Evolutionary conservation across 2,888 invertebrate species (phyloP).

Genomic region (Spodoptera picta): DNA sequence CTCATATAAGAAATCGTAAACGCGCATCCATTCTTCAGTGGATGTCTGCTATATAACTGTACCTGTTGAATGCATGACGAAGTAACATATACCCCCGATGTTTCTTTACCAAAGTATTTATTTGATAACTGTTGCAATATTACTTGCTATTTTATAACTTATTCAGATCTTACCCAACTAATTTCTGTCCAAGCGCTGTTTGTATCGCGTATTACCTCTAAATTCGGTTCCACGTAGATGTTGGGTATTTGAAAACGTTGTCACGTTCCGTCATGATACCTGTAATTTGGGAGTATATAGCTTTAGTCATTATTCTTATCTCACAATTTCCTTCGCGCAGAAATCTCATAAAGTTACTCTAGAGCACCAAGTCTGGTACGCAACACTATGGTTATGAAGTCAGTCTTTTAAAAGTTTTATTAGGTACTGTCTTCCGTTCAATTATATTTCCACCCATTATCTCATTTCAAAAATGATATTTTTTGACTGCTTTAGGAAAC

Average conservation of each 20-base stretch:
- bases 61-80: constrained; percentile 83
- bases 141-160: constrained; percentile 19
- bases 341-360: constrained; percentile 26
- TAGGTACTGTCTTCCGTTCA: no score
- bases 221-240: constrained; percentile 16
- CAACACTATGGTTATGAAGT: constrained; percentile 25
- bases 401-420: not conserved
- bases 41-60: constrained; percentile 70
- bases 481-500: constrained; percentile 12
- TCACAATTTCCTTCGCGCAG: constrained; percentile 11
- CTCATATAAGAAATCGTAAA: constrained; percentile 56
- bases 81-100: constrained; percentile 52
- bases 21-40: constrained; percentile 66
- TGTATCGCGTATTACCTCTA: constrained; percentile 18
- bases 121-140: constrained; percentile 46
- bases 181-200: constrained; percentile 43
- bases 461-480: no score
- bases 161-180: constrained; percentile 23
- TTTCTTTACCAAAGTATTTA: constrained; percentile 55
- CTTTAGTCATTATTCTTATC: constrained; percentile 17
- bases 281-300: constrained; percentile 12
- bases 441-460: no score
- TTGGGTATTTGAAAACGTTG: constrained; percentile 18
- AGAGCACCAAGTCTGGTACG: constrained; percentile 8
- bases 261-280: constrained; percentile 16